Percentiles rank a stretch among this genome's conserved stretches.
Conservation (phyloP, 1,140 invertebrate species). For the Aplysia californica region DNA sequence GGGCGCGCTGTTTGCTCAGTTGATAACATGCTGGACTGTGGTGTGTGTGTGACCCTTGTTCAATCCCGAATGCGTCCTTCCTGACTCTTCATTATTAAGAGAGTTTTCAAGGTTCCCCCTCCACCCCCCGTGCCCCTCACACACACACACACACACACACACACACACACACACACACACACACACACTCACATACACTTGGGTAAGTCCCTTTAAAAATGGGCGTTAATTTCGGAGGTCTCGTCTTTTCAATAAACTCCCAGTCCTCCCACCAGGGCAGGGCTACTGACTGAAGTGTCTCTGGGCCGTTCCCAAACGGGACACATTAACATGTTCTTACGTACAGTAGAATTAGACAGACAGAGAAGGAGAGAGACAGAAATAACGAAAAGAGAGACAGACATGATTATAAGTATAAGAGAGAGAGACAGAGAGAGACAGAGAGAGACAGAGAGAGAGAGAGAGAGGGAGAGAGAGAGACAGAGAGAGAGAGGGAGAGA, state of each 20-base stretch:
- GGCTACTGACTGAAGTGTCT: too few relatives aligned
- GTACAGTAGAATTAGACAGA: not conserved
- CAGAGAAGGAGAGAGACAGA: not conserved
- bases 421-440: not conserved
- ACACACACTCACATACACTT: too few relatives aligned
- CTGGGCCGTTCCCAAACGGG: too few relatives aligned
- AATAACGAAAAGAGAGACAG: too few relatives aligned
- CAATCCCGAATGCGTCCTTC: not conserved
- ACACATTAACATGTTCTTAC: too few relatives aligned
- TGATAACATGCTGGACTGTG: too few relatives aligned
- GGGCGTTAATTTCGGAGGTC: too few relatives aligned
- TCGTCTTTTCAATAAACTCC: not conserved
- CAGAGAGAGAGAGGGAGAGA: not conserved
- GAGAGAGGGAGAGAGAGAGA: not conserved
- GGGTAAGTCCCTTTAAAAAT: too few relatives aligned
- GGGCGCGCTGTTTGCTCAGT: too few relatives aligned
- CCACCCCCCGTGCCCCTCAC: not conserved
- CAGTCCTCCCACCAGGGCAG: not conserved
- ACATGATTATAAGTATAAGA: not conserved
- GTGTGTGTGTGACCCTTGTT: not conserved
- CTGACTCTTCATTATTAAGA: not conserved
- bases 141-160: too few relatives aligned
- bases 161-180: too few relatives aligned
- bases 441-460: too few relatives aligned
- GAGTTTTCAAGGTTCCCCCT: not conserved